Evolutionary conservation across 2,113 vertebrate genomes (phyloP), one percentile per base, ranked within the genome.

Genomic region (Bujurquina vittata): DNA sequence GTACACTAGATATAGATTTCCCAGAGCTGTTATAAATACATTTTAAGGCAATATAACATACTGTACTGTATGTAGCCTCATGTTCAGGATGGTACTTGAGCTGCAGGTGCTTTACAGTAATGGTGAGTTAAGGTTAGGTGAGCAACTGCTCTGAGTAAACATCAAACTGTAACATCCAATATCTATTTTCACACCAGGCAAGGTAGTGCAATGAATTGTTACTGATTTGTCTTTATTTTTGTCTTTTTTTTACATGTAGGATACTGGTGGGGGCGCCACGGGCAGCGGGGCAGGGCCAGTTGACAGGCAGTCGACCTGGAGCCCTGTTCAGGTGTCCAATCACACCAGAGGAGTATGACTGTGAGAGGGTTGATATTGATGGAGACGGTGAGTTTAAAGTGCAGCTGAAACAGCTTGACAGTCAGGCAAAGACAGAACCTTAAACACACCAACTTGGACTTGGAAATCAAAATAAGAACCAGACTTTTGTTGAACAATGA

Each of bases 261-360:
- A 94, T 98, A 81, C 92, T 99, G 76, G 97, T 97, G 76, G 98
- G 98, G 1, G 97, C 97, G 0, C 98, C 98, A 0, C 97, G 95
- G 87, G 97, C 97, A 0, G 90, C 93, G 7, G 97, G 96, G 0
- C 90, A 95, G 81, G 96, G 96, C 7, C 49, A 65, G 43, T 84
- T 97, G 91, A 81, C 83, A 10, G 96, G 96, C 8, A 97, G 93
- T 78, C 96, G 96, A 14, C 97, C 97, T 0, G 98, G 98, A 55
- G 97, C 96, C 1, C 95, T 99, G 86, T 99, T 97, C 10, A 97
- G 95, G 81, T 99, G 98, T 93, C 97, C 97, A 0, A 95, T 99
- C 91, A 98, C 96, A 81, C 83, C 93, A 0, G 97, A 97, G 79
- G 94, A 94, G 82, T 95, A 95, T 0, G 97, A 98, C 94, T 99